A percentile compares a stretch with the other conserved stretches of the same genome.
Evolutionary conservation across 2,888 invertebrate species (phyloP).

Genomic region (Suillia variegata): DNA sequence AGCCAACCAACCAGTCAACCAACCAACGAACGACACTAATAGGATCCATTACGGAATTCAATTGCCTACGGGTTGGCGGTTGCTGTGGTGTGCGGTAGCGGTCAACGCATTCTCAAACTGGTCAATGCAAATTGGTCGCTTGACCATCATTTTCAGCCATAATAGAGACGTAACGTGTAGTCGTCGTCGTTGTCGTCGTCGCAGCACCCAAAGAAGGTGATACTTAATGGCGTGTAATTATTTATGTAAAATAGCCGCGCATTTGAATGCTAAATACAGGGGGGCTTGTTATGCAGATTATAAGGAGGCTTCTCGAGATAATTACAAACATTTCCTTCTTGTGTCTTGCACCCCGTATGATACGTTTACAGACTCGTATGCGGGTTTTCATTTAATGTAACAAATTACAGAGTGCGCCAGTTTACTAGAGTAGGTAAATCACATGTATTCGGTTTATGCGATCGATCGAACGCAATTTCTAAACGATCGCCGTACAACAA

Average conservation of each 20-base stretch:
- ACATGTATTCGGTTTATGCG: not conserved
- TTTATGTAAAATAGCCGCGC: constrained; percentile 11
- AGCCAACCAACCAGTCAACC: too few relatives aligned
- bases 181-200: not conserved
- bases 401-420: too few relatives aligned
- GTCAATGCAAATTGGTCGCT: not conserved
- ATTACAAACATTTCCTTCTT: constrained; percentile 4
- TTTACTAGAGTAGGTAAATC: too few relatives aligned
- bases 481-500: not conserved
- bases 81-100: too few relatives aligned
- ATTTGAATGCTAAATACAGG: constrained; percentile 5
- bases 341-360: too few relatives aligned
- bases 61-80: too few relatives aligned
- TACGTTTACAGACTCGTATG: too few relatives aligned
- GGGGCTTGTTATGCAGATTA: constrained; percentile 10
- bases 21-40: too few relatives aligned
- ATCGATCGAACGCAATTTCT: not conserved
- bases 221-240: constrained; percentile 16
- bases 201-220: not conserved
- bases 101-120: too few relatives aligned
- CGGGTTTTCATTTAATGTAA: too few relatives aligned
- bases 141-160: constrained; percentile 8
- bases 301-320: constrained; percentile 5
- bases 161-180: constrained; percentile 13
- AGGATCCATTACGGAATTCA: too few relatives aligned